These are phyloP conservation scores for Acestrorhynchus altus DNA, from an alignment of 2,797 vertebrate genomes.

Conservation along the genomic window DNA sequence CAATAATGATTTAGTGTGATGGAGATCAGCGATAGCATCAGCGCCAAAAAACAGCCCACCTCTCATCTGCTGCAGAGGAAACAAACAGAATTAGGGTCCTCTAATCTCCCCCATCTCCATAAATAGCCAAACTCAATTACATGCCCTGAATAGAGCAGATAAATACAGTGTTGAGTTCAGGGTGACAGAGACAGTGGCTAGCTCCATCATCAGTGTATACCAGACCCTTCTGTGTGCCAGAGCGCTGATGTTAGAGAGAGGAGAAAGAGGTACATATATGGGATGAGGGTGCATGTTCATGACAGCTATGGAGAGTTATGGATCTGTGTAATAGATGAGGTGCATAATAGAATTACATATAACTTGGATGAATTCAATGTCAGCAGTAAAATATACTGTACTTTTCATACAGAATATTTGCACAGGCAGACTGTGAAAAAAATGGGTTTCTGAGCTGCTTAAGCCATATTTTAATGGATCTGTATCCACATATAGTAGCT, in stretches of 20 bases:
- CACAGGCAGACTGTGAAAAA: background rate
- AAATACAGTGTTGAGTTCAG: conserved; percentile 51
- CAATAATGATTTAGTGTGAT: conserved; percentile 73
- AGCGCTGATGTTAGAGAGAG: background rate
- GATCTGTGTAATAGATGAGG: background rate
- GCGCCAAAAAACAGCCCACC: conserved; percentile 53
- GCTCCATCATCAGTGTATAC: conserved; percentile 34
- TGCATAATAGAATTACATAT: background rate
- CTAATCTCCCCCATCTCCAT: conserved; percentile 56
- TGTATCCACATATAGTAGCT: too few relatives aligned
- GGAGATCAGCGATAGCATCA: conserved; percentile 58
- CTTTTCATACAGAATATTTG: background rate
- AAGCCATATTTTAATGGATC: background rate
- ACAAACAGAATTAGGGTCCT: conserved; percentile 60
- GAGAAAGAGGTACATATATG: background rate
- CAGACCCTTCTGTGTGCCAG: background rate
- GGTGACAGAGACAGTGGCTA: conserved; percentile 53
- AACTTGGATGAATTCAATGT: background rate
- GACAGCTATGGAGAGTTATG: background rate
- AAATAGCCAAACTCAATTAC: conserved; percentile 62
- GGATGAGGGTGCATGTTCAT: background rate
- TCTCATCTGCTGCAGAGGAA: conserved; percentile 48
- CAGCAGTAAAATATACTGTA: background rate
- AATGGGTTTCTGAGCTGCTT: background rate
- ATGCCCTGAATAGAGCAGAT: conserved; percentile 51